Conservation (phyloP, 1,140 invertebrate species). For the Portunus trituberculatus region DNA sequence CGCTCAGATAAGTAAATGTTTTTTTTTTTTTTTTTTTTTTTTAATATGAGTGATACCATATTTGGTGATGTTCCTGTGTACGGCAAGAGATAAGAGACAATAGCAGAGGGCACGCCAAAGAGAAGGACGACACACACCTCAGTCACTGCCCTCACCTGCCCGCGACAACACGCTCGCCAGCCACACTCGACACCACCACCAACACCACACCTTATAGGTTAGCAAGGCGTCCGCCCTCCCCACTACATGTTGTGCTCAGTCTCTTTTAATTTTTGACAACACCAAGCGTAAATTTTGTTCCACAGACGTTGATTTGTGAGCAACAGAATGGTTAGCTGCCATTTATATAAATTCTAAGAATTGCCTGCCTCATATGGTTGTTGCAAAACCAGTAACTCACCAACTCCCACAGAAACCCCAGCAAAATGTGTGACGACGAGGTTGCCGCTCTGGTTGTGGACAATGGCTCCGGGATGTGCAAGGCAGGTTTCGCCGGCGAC, state of each 20-base stretch:
- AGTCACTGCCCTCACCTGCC: background rate
- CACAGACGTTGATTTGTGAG: too few relatives aligned
- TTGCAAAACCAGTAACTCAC: too few relatives aligned
- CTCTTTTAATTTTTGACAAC: too few relatives aligned
- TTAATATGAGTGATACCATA: background rate
- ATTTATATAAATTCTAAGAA: too few relatives aligned
- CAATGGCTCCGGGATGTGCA: slow-evolving; percentile 57
- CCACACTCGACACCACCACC: background rate
- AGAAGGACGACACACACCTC: background rate
- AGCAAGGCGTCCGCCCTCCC: too few relatives aligned
- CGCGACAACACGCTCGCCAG: slow-evolving; percentile 2
- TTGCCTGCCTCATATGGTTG: too few relatives aligned
- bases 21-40: too few relatives aligned
- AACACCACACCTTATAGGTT: background rate
- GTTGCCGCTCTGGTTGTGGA: slow-evolving; percentile 52
- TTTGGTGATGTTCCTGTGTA: too few relatives aligned
- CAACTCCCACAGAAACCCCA: background rate
- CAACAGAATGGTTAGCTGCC: too few relatives aligned
- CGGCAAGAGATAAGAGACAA: background rate
- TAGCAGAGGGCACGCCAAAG: background rate
- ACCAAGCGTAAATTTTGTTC: too few relatives aligned
- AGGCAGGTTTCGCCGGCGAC: slow-evolving; percentile 47
- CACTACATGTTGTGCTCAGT: too few relatives aligned
- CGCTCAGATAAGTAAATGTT: background rate
- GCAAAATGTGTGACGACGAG: slow-evolving; percentile 55